Conservation (phyloP, 2,888 invertebrate species). For the Scaptomyza polygonia region DNA sequence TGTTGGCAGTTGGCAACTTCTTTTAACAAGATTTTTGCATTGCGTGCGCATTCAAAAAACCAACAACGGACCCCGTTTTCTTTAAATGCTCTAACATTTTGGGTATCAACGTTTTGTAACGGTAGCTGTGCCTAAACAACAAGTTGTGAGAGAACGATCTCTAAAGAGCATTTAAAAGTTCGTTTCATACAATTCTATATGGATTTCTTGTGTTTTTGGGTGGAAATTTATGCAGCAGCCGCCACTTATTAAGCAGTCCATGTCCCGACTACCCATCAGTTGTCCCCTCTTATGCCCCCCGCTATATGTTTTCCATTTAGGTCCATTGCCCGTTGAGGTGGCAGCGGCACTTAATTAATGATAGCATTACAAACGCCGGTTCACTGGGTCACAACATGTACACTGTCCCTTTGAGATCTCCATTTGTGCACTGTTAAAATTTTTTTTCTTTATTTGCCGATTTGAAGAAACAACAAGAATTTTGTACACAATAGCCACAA, state of each 20-base stretch:
- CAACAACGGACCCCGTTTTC: constrained; percentile 44
- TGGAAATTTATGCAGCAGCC: constrained; percentile 78
- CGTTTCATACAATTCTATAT: background rate
- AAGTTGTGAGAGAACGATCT: too few relatives aligned
- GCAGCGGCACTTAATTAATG: constrained; percentile 78
- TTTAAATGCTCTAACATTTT: constrained; percentile 29
- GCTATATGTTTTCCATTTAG: constrained; percentile 21
- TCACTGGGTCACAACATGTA: constrained; percentile 70
- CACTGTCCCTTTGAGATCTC: constrained; percentile 45
- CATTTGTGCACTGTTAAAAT: constrained; percentile 53
- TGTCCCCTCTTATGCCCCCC: background rate
- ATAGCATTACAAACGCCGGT: constrained; percentile 74
- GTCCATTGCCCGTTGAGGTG: constrained; percentile 52
- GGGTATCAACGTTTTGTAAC: background rate
- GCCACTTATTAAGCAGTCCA: constrained; percentile 75
- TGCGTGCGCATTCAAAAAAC: constrained; percentile 71
- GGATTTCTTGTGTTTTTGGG: constrained; percentile 43
- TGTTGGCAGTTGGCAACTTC: constrained; percentile 39
- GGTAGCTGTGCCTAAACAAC: too few relatives aligned
- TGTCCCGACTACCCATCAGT: constrained; percentile 29
- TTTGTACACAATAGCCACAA: constrained; percentile 29
- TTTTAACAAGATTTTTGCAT: constrained; percentile 79
- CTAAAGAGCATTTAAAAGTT: constrained; percentile 25
- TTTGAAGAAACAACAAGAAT: constrained; percentile 31
- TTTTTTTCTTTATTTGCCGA: constrained; percentile 46